Conservation (phyloP, 2,888 invertebrate species). For the Toxonevra muliebris region DNA sequence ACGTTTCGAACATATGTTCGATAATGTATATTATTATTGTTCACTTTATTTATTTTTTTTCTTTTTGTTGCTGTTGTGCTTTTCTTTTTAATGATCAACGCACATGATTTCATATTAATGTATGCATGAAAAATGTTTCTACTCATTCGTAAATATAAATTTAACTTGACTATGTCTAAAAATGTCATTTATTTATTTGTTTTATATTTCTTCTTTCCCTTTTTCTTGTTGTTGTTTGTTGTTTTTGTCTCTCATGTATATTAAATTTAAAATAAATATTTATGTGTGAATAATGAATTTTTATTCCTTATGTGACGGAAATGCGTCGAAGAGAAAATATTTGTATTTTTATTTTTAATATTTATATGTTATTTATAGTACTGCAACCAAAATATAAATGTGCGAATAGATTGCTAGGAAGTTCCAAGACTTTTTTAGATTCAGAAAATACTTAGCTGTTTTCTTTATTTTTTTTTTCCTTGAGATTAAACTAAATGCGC, state of each 20-base stretch:
- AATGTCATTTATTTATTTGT: neutral
- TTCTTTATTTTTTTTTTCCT: neutral
- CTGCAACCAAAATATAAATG: no score
- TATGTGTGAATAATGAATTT: no score
- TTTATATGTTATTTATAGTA: no score
- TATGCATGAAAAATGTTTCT: neutral
- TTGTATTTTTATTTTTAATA: no score
- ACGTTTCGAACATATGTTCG: neutral
- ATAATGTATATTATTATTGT: neutral
- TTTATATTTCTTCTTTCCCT: neutral
- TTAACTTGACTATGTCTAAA: neutral
- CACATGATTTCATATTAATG: neutral
- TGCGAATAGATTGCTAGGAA: no score
- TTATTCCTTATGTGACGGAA: no score
- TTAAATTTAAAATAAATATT: neutral
- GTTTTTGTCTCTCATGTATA: neutral
- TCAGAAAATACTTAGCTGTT: neutral
- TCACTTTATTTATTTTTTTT: neutral
- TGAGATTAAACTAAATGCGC: no score
- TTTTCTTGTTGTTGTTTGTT: neutral
- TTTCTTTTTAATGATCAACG: neutral
- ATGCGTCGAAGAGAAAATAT: no score
- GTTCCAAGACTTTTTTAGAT: no score
- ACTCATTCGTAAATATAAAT: neutral
- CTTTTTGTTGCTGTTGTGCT: neutral